phyloP scores from a whole-genome alignment of 2,888 invertebrate genomes.

The Macaria liturata region DNA sequence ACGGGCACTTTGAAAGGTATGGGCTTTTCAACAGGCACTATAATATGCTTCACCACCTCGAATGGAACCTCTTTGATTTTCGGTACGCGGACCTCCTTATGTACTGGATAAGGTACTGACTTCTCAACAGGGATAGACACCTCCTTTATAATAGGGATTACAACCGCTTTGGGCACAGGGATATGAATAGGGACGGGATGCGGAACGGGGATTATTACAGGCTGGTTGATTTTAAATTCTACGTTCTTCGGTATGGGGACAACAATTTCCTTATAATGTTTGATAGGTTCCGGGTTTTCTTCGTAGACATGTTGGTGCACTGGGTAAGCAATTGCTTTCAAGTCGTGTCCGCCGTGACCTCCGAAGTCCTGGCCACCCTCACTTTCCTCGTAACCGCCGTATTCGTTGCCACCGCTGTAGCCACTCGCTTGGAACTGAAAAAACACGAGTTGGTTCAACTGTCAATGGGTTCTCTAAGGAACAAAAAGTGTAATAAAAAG shows the following conservation, averaged over 20 bases:
- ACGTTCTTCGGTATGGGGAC: slow-evolving; percentile 85
- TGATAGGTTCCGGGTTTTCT: slow-evolving; percentile 86
- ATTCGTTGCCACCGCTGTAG: slow-evolving; percentile 54
- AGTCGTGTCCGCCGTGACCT: slow-evolving; percentile 60
- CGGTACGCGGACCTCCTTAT: slow-evolving; percentile 85
- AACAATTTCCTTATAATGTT: slow-evolving; percentile 87
- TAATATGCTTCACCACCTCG: slow-evolving; percentile 86
- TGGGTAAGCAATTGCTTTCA: slow-evolving; percentile 77
- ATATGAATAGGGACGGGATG: slow-evolving; percentile 88
- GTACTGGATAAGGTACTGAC: slow-evolving; percentile 88
- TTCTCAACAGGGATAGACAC: slow-evolving; percentile 88
- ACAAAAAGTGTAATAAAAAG: too few species aligned
- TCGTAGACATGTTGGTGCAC: slow-evolving; percentile 87
- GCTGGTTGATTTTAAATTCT: slow-evolving; percentile 83
- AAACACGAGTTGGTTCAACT: neutral
- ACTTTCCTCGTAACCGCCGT: slow-evolving; percentile 43
- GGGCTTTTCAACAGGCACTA: slow-evolving; percentile 87
- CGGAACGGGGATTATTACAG: slow-evolving; percentile 82
- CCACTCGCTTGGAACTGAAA: slow-evolving; percentile 70
- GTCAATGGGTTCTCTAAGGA: too few species aligned
- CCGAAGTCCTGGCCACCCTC: slow-evolving; percentile 46
- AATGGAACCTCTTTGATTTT: slow-evolving; percentile 87
- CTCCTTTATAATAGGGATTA: slow-evolving; percentile 87
- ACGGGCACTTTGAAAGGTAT: slow-evolving; percentile 88
- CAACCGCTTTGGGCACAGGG: slow-evolving; percentile 87